Evolutionary conservation across 1,140 invertebrate genomes (phyloP), one percentile per base, ranked within the genome.

Genomic region (Eriosoma lanigerum): DNA sequence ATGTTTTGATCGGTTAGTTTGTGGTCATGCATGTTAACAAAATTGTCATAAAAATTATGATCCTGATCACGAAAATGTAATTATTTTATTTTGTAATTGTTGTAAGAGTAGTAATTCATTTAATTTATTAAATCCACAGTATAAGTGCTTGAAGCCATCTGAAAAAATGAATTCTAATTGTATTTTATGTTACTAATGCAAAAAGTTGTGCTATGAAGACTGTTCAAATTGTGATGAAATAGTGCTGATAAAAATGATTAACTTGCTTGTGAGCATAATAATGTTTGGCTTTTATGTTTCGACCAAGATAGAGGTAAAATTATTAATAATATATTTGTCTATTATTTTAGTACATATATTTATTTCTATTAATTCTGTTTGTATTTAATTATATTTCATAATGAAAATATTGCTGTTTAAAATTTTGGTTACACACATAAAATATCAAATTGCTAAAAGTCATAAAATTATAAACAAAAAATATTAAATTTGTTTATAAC

Each of bases 121-220:
- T 38, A 38, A 38, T 4, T 38, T 4, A 38, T 4, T 38, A 38
- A 4, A 52, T 73, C 3, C 24, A 24, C 32, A 76, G 73, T 76
- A 76, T 19, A 24, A 44, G 17, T 76, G 73, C 19, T 19, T 17
- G 4, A 76, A 76, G n/a, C 84, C 83, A 0, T 90, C 89, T 82
- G 84, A 83, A 82, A 82, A 82, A 0, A 87, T 86, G 24, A 83
- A 84, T 29, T 85, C 85, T 12, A 89, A 88, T 82, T 85, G 83
- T 3, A 56, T 81, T 32, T 83, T 85, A 1, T 82, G 85, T 26
- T 89, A 90, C 81, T 82, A 82, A 44, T 90, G 89, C 73, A 68
- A 82, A 0, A 88, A 86, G 82, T 54, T 80, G 12, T 90, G 89
- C 81, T 84, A 84, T 81, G 86, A 89, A 82, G 83, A 84, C 21